Percentiles rank a stretch among this genome's conserved stretches.
Evolutionary conservation across 2,113 vertebrate genomes (phyloP).

Genomic region (Chaetorhynchus papuensis): DNA sequence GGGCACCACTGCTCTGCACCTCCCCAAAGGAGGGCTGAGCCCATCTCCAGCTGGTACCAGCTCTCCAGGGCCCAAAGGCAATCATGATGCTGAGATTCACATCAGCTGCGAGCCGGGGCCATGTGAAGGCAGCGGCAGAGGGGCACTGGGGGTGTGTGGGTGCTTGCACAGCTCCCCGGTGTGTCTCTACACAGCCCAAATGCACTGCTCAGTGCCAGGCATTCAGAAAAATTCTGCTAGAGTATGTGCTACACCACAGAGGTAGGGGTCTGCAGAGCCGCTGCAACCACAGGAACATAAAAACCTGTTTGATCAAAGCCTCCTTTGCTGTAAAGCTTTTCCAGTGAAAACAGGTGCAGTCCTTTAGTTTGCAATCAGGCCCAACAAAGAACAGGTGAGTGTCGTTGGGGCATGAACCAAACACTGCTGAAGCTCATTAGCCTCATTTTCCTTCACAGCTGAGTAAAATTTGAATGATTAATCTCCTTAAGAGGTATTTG

Average conservation of each 20-base stretch:
- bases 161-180: not conserved
- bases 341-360: not conserved
- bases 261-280: not conserved
- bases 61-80: too few species aligned
- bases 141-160: not conserved
- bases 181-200: not conserved
- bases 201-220: rapidly evolving
- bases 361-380: not conserved
- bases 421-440: not conserved
- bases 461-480: not conserved
- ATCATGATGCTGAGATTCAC: rapidly evolving
- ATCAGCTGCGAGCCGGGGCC: not conserved
- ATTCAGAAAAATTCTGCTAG: rapidly evolving
- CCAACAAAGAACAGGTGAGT: not conserved
- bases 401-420: rapidly evolving
- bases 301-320: not conserved
- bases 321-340: not conserved
- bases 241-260: rapidly evolving
- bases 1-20: not conserved
- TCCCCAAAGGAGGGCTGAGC: rapidly evolving
- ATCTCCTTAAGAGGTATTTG: not conserved
- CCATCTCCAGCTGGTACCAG: rapidly evolving
- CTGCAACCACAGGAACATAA: not conserved
- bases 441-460: not conserved
- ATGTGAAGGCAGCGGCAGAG: rapidly evolving